These are phyloP conservation scores for Numida meleagris DNA, from an alignment of 2,113 vertebrate genomes.

Conservation along the genomic window DNA sequence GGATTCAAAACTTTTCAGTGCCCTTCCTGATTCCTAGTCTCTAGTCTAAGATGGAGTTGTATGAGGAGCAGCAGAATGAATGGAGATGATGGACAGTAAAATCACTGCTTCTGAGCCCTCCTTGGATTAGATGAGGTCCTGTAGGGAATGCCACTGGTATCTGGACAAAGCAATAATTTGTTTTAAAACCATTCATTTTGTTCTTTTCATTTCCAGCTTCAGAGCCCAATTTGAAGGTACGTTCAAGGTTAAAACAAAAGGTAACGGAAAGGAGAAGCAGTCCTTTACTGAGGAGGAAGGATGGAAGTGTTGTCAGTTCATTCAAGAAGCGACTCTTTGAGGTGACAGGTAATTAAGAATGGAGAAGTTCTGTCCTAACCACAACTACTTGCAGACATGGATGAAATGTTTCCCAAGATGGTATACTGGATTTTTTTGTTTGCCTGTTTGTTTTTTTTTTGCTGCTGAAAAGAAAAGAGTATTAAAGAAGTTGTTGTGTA, in stretches of 20 bases:
- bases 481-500: background rate
- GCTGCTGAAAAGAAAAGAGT: background rate
- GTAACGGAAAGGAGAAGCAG: constrained; percentile 98
- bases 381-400: background rate
- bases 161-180: background rate
- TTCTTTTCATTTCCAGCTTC: constrained; percentile 85
- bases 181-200: background rate
- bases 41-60: background rate
- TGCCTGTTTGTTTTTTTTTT: background rate
- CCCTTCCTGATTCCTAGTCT: background rate
- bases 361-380: background rate
- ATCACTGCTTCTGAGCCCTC: background rate
- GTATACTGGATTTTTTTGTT: background rate
- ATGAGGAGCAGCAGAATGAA: background rate
- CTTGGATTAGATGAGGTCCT: background rate
- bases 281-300: constrained; percentile 94
- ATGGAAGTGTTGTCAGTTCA: constrained; percentile 89
- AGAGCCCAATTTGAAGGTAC: constrained; percentile 98
- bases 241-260: constrained; percentile 98
- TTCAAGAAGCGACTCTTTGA: constrained; percentile 97
- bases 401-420: background rate
- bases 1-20: background rate
- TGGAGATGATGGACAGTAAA: background rate
- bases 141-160: background rate
- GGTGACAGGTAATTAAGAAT: constrained; percentile 89